Evolutionary conservation across 2,888 invertebrate species (phyloP), one percentile per base, ranked within the genome.

Genomic region (Liposcelis brunnea): DNA sequence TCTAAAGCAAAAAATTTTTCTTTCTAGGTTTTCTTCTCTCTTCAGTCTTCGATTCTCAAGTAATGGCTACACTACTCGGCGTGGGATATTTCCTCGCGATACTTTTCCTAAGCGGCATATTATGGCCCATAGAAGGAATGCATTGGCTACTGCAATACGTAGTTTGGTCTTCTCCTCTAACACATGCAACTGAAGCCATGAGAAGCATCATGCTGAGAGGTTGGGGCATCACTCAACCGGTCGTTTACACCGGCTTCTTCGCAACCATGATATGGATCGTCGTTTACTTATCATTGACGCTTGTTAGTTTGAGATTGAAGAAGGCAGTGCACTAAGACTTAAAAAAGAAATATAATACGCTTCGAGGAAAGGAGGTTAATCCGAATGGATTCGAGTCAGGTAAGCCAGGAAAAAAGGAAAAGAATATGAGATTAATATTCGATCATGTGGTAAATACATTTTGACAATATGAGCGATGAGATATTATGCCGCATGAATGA

Each of bases 191-290:
- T 0, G 74, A 75, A 50, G 77, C 87, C 0, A 67, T 89, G 43
- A 66, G 90, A 48, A 78, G 76, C 53, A 69, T 89, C 46, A 69
- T 86, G 56, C 77, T 78, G 48, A 79, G 81, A 58, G 90, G 87
- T 0, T 76, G 78, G 66, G 61, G 72, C 1, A 64, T 89, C 34
- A 61, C 68, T 1, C 70, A 84, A 46, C 67, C 72, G 0, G 67
- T 76, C 12, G 85, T 91, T 11, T 79, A 80, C 61, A 67, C 66
- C 44, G 90, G 89, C 0, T 79, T 84, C 54, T 59, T 80, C 1
- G 71, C 80, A 1, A 72, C 75, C 18, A 6, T 70, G 0, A 67
- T 64, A 2, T 86, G 85, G 85, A 77, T 74, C 15, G 49, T 63
- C 0, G 61, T 71, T 31, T 70, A 75, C 2, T 55, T 77, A 44